Conservation (phyloP, 2,888 invertebrate species). For the Doris montereyensis region DNA sequence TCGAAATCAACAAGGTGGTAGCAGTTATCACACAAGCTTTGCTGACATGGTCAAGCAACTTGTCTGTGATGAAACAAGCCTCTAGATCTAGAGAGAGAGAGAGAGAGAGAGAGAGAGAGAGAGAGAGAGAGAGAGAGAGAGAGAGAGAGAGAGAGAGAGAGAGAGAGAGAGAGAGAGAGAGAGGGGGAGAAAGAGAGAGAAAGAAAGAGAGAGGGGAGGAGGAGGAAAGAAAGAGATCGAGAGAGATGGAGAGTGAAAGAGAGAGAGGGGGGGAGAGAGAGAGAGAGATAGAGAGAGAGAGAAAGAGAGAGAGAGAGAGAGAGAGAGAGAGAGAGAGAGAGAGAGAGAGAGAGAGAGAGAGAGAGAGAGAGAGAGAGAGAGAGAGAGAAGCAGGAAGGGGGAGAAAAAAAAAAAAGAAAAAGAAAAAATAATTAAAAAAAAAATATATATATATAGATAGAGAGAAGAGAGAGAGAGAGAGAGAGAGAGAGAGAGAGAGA, state of each 20-base stretch:
- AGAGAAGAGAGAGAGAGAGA: no score
- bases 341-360: neutral
- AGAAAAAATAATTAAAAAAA: no score
- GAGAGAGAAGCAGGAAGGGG: no score
- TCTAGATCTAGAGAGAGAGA: neutral
- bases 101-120: neutral
- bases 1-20: no score
- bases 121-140: neutral
- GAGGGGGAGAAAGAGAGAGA: neutral
- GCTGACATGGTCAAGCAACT: no score
- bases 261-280: neutral
- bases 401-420: no score
- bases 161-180: neutral
- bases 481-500: no score
- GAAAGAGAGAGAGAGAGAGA: neutral
- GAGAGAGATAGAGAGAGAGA: neutral
- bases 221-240: neutral
- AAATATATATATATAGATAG: no score
- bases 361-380: neutral
- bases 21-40: no score
- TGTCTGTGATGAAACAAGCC: no score
- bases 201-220: neutral
- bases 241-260: neutral
- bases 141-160: neutral
- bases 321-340: neutral